Evolutionary conservation across 2,113 vertebrate genomes (phyloP), one percentile per base, ranked within the genome.

Genomic region (Dendrocopos noguchii): DNA sequence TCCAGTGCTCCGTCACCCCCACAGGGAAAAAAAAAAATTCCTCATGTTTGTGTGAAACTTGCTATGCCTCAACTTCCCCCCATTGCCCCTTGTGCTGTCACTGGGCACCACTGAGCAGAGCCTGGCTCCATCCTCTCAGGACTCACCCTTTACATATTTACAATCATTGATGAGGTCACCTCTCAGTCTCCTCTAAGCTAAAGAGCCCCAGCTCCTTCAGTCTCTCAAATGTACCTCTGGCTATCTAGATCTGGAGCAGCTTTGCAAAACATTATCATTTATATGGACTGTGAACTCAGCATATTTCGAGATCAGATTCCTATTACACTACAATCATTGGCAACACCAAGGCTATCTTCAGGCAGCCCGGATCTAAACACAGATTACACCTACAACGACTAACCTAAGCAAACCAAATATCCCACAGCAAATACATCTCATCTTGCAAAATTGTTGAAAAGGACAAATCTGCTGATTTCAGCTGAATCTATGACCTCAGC

Each of bases 291-390:
- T 84, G 76, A 86, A 91, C 70, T 80, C 79, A 61, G 59, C 3
- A 9, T 61, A 63, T 81, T 94, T 90, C n/a, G 65, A 91, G 82
- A 83, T 88, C 73, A 90, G 79, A 78, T 81, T 84, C 61, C 50
- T 44, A 14, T 70, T 90, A 55, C 55, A 27, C 29, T 84, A 64
- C 87, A 93, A 83, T 68, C n/a, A 3, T 47, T 57, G 73, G 55
- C 34, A 94, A 87, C 66, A 6, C 34, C 53, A 25, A 16, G 15
- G 24, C 83, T 88, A 17, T 24, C 64, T 65, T 83, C 44, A 64
- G 36, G 29, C 53, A 85, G 53, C 29, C 84, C 61, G 79, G 29
- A 55, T 80, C 61, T 59, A 64, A 53, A 61, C 47, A 44, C 10
- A 59, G 29, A 39, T 55, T 75, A 68, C 68, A 4, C 8, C 42